Evolutionary conservation across 2,888 invertebrate species (phyloP), one percentile per base, ranked within the genome.

Genomic region (Aporophyla lueneburgensis): DNA sequence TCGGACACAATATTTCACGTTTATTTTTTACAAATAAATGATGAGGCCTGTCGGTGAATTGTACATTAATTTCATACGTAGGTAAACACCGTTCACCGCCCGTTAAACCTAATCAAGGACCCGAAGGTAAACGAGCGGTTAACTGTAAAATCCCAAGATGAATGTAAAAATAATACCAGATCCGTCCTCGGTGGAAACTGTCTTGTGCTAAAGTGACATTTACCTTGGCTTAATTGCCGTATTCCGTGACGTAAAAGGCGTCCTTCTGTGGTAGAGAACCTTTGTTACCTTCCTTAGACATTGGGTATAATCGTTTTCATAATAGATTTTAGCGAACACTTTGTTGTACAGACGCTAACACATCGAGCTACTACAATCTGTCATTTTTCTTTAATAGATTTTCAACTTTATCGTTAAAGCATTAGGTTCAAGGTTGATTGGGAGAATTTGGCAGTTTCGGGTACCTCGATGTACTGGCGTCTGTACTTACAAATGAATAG

Each of bases 141-240:
- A 43, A 43, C 43, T 7, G 9, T 9, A 9, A 43, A 43, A 43
- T 9, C 9, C 43, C 43, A 9, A 43, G 4, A 27, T 27, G 51
- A 33, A 16, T 51, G 33, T 54, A 54, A 56, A 54, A 40, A 40
- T 68, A 68, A 40, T 12, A 65, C 19, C 19, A 14, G 24, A 27
- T 61, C 21, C 14, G 19, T 12, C 46, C 46, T 24, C 19, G 24
- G 24, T 46, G 46, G 46, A 65, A 19, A 19, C 24, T 46, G 24
- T 58, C 71, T 40, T 58, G 46, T 49, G 16, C 9, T 21, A 33
- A 51, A 19, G n/a, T 56, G n/a, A 46, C 56, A 69, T 54, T 46
- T 16, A 40, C 58, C 71, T 73, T 40, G 73, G 40, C 56, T 24
- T 73, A 70, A 70, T 70, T 56, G 56, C 71, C 24, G 49, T 58